phyloP scores from a whole-genome alignment of 2,113 vertebrate genomes.

The Naja naja region DNA sequence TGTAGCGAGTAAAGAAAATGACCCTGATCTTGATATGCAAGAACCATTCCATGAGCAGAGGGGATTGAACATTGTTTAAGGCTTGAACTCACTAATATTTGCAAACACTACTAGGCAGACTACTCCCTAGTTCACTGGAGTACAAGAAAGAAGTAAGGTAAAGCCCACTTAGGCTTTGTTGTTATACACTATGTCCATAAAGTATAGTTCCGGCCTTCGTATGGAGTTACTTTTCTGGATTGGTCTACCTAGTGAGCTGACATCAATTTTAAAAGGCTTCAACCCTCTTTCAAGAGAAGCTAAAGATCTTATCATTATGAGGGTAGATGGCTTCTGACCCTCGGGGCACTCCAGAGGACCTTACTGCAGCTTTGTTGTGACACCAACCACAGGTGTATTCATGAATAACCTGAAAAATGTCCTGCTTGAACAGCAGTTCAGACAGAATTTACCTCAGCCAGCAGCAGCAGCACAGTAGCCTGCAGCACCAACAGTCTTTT shows the following conservation, averaged over 20 bases:
- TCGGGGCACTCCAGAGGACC: neutral
- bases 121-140: neutral
- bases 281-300: neutral
- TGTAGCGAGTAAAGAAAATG: neutral
- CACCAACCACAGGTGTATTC: neutral
- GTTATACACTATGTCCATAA: neutral
- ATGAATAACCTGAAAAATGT: neutral
- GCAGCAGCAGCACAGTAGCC: neutral
- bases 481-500: neutral
- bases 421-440: neutral
- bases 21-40: neutral
- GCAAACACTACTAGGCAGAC: neutral
- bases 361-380: neutral
- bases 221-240: neutral
- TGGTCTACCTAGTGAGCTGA: neutral
- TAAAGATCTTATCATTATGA: neutral
- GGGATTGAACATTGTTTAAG: neutral
- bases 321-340: neutral
- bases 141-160: neutral
- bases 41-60: neutral
- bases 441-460: neutral
- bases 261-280: neutral
- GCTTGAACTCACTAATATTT: neutral
- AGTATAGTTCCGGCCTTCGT: neutral
- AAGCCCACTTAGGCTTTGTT: neutral